Conservation (phyloP, 2,113 vertebrate genomes). For the Rhea pennata region DNA sequence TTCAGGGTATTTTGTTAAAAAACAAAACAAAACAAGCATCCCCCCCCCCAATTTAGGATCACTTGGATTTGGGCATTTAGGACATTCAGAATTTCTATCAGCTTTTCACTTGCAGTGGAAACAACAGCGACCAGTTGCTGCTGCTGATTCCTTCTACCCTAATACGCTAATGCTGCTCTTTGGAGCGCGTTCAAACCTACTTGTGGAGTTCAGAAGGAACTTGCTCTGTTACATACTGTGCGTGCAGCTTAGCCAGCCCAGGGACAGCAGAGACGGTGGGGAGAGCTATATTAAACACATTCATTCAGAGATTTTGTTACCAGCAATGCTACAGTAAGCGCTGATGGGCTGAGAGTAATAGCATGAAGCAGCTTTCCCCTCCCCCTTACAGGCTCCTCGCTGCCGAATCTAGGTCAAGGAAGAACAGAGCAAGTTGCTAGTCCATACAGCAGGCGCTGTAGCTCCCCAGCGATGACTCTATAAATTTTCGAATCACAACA, state of each 20-base stretch:
- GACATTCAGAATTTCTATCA: not conserved
- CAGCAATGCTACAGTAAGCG: not conserved
- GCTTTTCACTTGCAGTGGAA: not conserved
- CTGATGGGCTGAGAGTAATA: not conserved
- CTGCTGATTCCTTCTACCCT: not conserved
- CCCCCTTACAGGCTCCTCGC: not conserved
- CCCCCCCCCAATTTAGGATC: not conserved
- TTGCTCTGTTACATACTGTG: fast-evolving
- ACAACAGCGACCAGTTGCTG: not conserved
- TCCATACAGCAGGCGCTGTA: not conserved
- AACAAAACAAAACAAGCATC: too few species aligned
- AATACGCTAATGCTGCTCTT: not conserved
- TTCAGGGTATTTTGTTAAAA: not conserved
- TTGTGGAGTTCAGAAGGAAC: not conserved
- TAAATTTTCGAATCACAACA: not conserved
- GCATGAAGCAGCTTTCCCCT: not conserved
- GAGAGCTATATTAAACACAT: not conserved
- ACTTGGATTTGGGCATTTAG: not conserved
- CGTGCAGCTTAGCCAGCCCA: not conserved
- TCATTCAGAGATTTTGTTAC: not conserved
- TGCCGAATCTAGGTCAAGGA: not conserved
- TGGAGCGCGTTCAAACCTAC: not conserved
- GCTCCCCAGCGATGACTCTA: not conserved
- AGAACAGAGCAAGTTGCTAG: not conserved
- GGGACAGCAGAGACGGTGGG: fast-evolving